Conservation (phyloP, 2,113 vertebrate species). For the Oncorhynchus gorbuscha region DNA sequence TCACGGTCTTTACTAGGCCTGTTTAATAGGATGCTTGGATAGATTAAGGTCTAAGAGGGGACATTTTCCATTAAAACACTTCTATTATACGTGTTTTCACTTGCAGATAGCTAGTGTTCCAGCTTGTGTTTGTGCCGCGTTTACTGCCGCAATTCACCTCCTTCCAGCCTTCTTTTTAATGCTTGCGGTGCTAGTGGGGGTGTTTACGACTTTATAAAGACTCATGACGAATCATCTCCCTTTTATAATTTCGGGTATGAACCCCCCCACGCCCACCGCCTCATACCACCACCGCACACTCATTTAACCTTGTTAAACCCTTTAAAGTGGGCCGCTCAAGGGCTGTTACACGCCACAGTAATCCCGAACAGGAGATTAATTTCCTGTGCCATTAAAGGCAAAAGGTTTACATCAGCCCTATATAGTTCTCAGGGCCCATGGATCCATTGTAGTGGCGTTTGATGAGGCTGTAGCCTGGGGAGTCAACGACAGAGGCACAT, state of each 20-base stretch:
- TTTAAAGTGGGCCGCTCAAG: conserved; percentile 48
- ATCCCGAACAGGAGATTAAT: conserved; percentile 65
- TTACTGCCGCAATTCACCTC: conserved; percentile 45
- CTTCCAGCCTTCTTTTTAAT: conserved; percentile 42
- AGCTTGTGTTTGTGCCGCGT: conserved; percentile 41
- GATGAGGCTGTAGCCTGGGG: conserved; percentile 9
- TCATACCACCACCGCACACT: conserved; percentile 39
- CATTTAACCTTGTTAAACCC: conserved; percentile 72
- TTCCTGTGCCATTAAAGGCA: conserved; percentile 50
- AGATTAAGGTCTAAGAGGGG: conserved; percentile 51
- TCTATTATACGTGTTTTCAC: conserved; percentile 42
- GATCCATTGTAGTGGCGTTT: conserved; percentile 3
- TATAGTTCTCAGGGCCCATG: conserved; percentile 49
- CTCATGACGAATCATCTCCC: conserved; percentile 55
- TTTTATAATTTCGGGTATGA: conserved; percentile 55
- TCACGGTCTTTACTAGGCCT: conserved; percentile 30
- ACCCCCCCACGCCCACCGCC: conserved; percentile 5
- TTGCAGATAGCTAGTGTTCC: conserved; percentile 14
- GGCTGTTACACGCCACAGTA: conserved; percentile 65
- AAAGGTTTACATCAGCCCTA: conserved; percentile 42
- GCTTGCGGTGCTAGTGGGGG: conserved; percentile 31
- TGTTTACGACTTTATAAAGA: conserved; percentile 65
- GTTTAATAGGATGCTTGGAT: conserved; percentile 37
- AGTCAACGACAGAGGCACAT: not conserved
- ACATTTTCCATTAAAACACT: conserved; percentile 54